A percentile compares a stretch with the other conserved stretches of the same genome.
phyloP scores from a whole-genome alignment of 2,797 vertebrate genomes.

The Protosalanx chinensis region DNA sequence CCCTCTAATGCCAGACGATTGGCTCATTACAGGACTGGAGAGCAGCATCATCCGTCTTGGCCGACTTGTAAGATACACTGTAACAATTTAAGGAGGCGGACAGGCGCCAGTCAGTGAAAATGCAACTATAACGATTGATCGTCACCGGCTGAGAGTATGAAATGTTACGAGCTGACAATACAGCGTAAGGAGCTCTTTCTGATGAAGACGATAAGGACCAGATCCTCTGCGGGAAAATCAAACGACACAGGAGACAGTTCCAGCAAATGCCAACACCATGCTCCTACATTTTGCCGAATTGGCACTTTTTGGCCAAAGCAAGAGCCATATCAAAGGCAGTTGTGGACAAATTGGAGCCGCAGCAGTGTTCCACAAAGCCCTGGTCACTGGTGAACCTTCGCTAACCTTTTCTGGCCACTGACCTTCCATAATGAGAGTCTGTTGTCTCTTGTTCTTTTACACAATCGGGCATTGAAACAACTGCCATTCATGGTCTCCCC shows the following conservation, averaged over 20 bases:
- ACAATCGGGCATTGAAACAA: conserved; percentile 76
- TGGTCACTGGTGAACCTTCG: conserved; percentile 69
- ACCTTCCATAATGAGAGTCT: conserved; percentile 73
- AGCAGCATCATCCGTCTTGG: not conserved
- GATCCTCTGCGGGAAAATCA: conserved; percentile 36
- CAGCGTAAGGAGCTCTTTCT: conserved; percentile 18
- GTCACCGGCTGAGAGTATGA: not conserved
- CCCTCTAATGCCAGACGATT: conserved; percentile 27
- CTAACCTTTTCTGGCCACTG: conserved; percentile 72
- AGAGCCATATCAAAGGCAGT: conserved; percentile 53
- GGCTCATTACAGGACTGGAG: not conserved
- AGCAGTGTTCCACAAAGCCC: conserved; percentile 59
- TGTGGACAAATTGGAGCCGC: conserved; percentile 59
- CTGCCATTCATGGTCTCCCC: conserved; percentile 64
- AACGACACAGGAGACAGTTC: conserved; percentile 37
- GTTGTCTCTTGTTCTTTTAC: conserved; percentile 73
- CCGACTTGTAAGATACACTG: conserved; percentile 13
- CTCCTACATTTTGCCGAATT: conserved; percentile 47
- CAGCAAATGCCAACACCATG: conserved; percentile 50
- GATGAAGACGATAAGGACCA: not conserved
- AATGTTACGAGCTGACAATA: conserved; percentile 4
- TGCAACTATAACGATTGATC: not conserved
- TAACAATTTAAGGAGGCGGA: conserved; percentile 3
- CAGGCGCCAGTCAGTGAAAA: not conserved
- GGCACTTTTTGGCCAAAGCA: conserved; percentile 55